Percentiles rank a stretch among this genome's conserved stretches.
Evolutionary conservation across 2,888 invertebrate genomes (phyloP).

Genomic region (Aporophyla lueneburgensis): DNA sequence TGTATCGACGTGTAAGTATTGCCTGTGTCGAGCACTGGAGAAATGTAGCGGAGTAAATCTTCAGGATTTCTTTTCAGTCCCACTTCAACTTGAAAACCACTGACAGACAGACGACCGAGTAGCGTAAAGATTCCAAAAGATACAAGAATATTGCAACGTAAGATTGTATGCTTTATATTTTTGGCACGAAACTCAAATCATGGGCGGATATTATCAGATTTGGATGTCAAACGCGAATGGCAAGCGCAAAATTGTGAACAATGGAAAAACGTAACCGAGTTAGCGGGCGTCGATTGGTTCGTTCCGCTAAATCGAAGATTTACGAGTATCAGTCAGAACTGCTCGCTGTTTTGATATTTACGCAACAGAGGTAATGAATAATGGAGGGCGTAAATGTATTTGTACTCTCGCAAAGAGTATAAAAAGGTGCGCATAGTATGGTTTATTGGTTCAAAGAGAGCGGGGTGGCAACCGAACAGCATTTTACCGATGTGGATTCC

Average conservation of each 20-base stretch:
- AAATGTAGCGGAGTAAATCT: constrained; percentile 54
- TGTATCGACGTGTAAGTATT: constrained; percentile 37
- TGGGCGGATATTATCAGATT: constrained; percentile 66
- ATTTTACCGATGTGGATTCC: constrained; percentile 33
- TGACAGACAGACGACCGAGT: constrained; percentile 26
- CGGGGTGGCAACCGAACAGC: constrained; percentile 23
- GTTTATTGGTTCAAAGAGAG: constrained; percentile 49
- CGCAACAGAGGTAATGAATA: constrained; percentile 64
- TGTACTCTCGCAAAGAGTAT: constrained; percentile 49
- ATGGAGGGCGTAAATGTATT: constrained; percentile 59
- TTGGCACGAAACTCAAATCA: constrained; percentile 62
- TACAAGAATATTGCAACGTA: constrained; percentile 48
- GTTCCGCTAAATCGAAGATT: constrained; percentile 65
- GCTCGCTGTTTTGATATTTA: constrained; percentile 64
- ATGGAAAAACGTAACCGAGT: constrained; percentile 66
- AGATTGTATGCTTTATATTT: constrained; percentile 52
- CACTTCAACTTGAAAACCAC: constrained; percentile 40
- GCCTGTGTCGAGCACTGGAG: constrained; percentile 28
- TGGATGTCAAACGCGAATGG: constrained; percentile 57
- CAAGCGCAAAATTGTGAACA: constrained; percentile 65
- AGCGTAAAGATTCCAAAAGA: constrained; percentile 28
- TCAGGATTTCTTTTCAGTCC: constrained; percentile 42
- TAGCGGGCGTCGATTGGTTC: constrained; percentile 60
- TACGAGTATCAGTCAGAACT: constrained; percentile 64
- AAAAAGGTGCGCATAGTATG: constrained; percentile 48